These are phyloP conservation scores for Grammatotria lemairii DNA, from an alignment of 2,113 vertebrate species.

Conservation along the genomic window DNA sequence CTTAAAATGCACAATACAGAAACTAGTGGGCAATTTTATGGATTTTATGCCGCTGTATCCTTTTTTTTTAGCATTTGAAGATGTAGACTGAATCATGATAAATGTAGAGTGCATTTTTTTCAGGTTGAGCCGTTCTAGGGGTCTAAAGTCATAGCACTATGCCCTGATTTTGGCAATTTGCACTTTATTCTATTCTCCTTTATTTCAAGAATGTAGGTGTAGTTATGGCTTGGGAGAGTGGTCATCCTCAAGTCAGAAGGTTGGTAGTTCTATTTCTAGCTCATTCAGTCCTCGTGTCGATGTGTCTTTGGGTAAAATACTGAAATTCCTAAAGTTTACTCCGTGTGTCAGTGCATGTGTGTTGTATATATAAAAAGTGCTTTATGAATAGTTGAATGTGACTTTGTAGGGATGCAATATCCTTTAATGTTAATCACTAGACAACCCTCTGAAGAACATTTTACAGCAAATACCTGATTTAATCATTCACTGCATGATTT, in stretches of 20 bases:
- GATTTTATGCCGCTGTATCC: background rate
- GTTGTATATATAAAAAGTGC: background rate
- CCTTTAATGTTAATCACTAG: background rate
- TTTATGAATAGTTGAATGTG: background rate
- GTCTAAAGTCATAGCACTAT: background rate
- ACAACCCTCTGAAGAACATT: background rate
- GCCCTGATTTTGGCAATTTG: background rate
- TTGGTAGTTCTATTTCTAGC: background rate
- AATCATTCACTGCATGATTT: background rate
- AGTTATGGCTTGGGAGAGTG: background rate
- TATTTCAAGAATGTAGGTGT: background rate
- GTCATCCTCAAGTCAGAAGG: background rate
- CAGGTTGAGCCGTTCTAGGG: background rate
- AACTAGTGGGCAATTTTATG: background rate
- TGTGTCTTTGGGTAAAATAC: background rate
- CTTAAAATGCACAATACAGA: background rate
- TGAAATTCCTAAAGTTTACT: background rate
- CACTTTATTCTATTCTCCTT: background rate
- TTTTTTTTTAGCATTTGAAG: background rate
- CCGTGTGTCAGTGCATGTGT: background rate
- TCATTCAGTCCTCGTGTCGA: rapidly evolving
- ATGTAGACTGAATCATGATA: background rate
- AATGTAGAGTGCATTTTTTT: background rate
- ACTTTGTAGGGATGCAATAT: background rate
- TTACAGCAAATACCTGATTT: background rate